phyloP scores from a whole-genome alignment of 2,888 invertebrate genomes.

The Dicyrtoma fusca region DNA sequence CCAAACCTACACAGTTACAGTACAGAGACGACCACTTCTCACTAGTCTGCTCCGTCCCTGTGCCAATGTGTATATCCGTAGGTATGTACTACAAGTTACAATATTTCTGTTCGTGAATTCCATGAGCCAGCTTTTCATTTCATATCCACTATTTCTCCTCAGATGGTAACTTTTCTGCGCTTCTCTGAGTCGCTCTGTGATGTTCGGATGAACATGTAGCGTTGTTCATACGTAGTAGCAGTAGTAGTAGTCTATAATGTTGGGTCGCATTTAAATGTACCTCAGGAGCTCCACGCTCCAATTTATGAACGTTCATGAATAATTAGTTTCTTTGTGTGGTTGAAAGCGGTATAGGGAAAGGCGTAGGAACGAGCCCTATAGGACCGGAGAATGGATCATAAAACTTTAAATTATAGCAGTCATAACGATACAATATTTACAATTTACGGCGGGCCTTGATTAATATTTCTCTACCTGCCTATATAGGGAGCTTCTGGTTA shows the following conservation, averaged over 20 bases:
- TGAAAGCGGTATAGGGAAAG: neutral
- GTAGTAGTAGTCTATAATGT: neutral
- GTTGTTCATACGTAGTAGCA: too few species aligned
- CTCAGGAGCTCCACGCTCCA: constrained; percentile 20
- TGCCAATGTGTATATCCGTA: neutral
- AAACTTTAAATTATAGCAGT: too few species aligned
- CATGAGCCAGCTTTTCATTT: too few species aligned
- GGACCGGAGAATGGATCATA: too few species aligned
- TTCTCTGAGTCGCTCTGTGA: neutral
- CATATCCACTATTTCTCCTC: too few species aligned
- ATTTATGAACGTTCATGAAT: constrained; percentile 32
- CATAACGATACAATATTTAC: too few species aligned
- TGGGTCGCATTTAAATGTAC: constrained; percentile 3
- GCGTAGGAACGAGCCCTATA: too few species aligned
- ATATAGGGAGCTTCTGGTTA: too few species aligned
- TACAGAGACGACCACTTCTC: neutral
- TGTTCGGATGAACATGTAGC: too few species aligned
- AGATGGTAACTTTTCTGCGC: constrained; percentile 3
- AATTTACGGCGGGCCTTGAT: too few species aligned
- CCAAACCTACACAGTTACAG: neutral
- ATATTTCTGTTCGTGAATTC: neutral
- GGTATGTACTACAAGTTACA: neutral
- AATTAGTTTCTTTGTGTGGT: constrained; percentile 28
- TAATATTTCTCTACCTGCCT: too few species aligned
- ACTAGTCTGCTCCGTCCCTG: too few species aligned